Percentiles rank a stretch among this genome's conserved stretches.
Conservation (phyloP, 2,113 vertebrate species). For the Natator depressus region DNA sequence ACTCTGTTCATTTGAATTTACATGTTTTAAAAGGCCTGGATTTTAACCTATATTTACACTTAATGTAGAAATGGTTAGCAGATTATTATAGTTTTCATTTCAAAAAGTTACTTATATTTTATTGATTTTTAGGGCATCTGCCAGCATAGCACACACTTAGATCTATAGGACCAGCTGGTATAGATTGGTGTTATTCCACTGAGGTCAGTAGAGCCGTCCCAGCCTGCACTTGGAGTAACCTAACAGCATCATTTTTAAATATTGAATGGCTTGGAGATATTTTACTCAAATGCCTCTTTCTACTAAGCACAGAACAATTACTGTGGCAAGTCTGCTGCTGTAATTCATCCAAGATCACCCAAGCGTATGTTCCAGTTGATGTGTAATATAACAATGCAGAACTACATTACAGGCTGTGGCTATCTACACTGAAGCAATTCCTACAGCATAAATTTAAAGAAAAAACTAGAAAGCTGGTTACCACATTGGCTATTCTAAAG, state of each 20-base stretch:
- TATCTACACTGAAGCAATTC: neutral
- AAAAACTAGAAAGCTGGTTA: neutral
- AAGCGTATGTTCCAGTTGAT: neutral
- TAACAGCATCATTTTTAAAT: neutral
- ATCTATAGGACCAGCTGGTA: neutral
- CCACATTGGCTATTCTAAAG: neutral
- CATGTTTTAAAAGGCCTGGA: neutral
- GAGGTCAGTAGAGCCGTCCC: neutral
- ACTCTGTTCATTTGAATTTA: neutral
- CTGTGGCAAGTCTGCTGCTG: neutral
- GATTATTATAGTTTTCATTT: neutral
- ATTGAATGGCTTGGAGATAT: neutral
- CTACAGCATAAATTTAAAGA: neutral
- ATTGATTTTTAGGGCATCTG: neutral
- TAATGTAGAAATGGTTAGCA: neutral
- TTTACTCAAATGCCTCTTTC: neutral
- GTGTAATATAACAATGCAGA: neutral
- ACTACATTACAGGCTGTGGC: neutral
- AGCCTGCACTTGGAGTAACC: neutral
- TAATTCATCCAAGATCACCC: neutral
- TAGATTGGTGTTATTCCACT: neutral
- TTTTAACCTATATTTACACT: neutral
- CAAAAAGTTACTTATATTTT: neutral
- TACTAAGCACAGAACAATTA: neutral
- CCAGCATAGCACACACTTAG: neutral